Evolutionary conservation across 2,797 vertebrate species (phyloP), one percentile per base, ranked within the genome.

Genomic region (Eupleurogrammus muticus): DNA sequence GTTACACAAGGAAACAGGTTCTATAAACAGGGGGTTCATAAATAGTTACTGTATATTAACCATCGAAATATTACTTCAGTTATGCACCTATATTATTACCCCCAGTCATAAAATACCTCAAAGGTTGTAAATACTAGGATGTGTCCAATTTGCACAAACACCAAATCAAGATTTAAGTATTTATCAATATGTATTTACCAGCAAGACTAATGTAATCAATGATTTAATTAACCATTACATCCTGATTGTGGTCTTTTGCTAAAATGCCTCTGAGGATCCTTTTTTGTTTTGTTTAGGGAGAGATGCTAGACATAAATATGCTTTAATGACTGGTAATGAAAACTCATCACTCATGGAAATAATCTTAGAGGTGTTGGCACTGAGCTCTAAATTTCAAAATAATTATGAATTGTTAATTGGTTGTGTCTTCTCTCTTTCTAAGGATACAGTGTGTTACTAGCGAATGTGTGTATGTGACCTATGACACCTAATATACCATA

Each of bases 201-300:
- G 23, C 38, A 49, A 20, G 74, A 47, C 42, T 20, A 17, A 48
- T 21, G 57, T 75, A 55, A 79, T 80, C 72, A 79, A 49, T 82
- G 64, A 49, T 5, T 68, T 69, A 50, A 81, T 79, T 65, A 77
- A 49, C 51, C 32, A 63, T 36, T 65, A 53, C 62, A 76, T 65
- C 36, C 35, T 16, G 34, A 20, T 57, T 54, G 17, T 55, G 59
- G 58, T 70, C 62, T 84, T 68, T 67, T 51, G 56, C 63, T 49
- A 24, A 5, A 64, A 49, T 42, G 23, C 46, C 62, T 48, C 56
- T n/a, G 17, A 42, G 52, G 24, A 36, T 40, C 28, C 6, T 28
- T 28, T 28, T 28, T 6, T 28, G 28, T 28, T 28, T 3, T 28
- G 3, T 67, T 66, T 68, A 19, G 14, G 61, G 19, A 70, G 55